Evolutionary conservation across 2,888 invertebrate species (phyloP).

Genomic region (Drosophila yooni): DNA sequence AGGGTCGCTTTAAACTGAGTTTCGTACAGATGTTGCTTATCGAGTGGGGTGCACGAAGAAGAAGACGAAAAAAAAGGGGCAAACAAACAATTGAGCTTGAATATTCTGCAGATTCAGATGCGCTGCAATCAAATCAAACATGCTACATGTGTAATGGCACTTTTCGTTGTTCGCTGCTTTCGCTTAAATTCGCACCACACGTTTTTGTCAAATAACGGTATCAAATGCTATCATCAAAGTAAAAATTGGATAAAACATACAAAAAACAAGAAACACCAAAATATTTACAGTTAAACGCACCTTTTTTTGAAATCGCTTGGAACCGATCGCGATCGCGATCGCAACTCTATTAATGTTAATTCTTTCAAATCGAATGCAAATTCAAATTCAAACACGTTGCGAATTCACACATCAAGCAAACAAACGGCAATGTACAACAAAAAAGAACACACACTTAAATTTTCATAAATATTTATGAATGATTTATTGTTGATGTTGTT

Average conservation of each 20-base stretch:
- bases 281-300: constrained; percentile 35
- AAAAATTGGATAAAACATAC: not conserved
- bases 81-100: constrained; percentile 33
- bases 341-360: constrained; percentile 32
- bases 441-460: constrained; percentile 13
- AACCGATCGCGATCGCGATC: constrained; percentile 7
- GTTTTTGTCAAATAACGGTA: constrained; percentile 31
- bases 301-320: constrained; percentile 26
- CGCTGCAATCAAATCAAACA: constrained; percentile 39
- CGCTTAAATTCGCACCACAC: not conserved
- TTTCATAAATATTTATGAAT: constrained; percentile 36
- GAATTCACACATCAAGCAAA: constrained; percentile 16
- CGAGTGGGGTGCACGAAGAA: constrained; percentile 16
- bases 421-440: not conserved
- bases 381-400: constrained; percentile 13
- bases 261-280: not conserved
- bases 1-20: not conserved
- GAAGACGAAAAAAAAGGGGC: constrained; percentile 5
- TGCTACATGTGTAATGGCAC: constrained; percentile 58
- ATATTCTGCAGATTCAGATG: constrained; percentile 12
- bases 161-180: constrained; percentile 22
- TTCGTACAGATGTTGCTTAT: constrained; percentile 35
- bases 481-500: constrained; percentile 24
- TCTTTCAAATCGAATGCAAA: constrained; percentile 29
- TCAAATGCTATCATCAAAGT: constrained; percentile 18